These are phyloP conservation scores for Chymomyza amoena DNA, from an alignment of 2,888 invertebrate species.

Conservation along the genomic window DNA sequence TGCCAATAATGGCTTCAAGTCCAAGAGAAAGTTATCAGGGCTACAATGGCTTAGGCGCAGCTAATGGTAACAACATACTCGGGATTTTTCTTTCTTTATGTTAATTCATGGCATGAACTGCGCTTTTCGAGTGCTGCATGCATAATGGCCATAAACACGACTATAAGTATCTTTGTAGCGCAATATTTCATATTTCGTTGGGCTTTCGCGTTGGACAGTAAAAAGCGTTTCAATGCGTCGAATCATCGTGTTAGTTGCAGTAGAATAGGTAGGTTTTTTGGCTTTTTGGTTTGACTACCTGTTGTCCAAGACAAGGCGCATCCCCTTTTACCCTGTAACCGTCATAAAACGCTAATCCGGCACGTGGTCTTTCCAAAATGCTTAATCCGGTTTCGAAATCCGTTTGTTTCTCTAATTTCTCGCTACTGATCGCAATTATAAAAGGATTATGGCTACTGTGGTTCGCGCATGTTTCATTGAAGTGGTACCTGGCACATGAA, in stretches of 20 bases:
- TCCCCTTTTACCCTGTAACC: not conserved
- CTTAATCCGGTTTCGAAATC: conserved; percentile 59
- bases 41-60: conserved; percentile 7
- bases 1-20: not conserved
- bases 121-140: conserved; percentile 9
- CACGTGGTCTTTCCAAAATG: conserved; percentile 67
- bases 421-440: conserved; percentile 68
- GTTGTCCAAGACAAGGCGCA: not conserved
- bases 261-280: conserved; percentile 3
- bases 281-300: conserved; percentile 15
- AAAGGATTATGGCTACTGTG: conserved; percentile 55
- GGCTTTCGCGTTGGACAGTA: conserved; percentile 13
- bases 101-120: conserved; percentile 34
- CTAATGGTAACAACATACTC: conserved; percentile 4
- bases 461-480: conserved; percentile 44
- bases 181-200: conserved; percentile 34
- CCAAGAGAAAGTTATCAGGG: conserved; percentile 56
- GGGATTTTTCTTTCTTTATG: conserved; percentile 38
- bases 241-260: conserved; percentile 44
- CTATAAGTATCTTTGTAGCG: not conserved
- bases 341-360: conserved; percentile 66
- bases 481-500: conserved; percentile 71
- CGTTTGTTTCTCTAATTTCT: conserved; percentile 48
- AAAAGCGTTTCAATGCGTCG: conserved; percentile 18
- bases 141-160: conserved; percentile 27